Base-by-base conservation (phyloP, 2,888 invertebrate species). In the Psylliodes chrysocephalus region DNA sequence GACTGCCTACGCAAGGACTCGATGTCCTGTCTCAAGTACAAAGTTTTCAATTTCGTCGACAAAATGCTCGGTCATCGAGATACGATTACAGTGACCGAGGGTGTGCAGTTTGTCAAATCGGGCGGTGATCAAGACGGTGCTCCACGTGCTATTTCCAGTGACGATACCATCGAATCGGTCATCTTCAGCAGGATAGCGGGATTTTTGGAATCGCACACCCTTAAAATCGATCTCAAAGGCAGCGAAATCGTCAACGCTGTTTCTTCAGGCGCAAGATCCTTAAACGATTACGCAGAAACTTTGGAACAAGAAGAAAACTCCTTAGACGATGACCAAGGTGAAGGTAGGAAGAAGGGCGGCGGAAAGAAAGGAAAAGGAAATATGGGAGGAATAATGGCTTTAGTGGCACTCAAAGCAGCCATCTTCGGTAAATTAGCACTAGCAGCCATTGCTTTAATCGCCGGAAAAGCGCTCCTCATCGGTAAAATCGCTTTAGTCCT, bases 1-100 rank as follows among this genome's bases (percentile, higher is more conserved):
- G 94, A 94, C 77, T 94, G 94, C 79, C 83, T 92, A 68, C 87
- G 89, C 76, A 94, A 93, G 82, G 93, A 93, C 78, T 92, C 93
- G 22, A 89, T 91, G 72, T 90, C 91, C 82, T 94, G 94, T 81
- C 88, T 94, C 76, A 94, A 93, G 82, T 92, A 92, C 85, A 94
- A 93, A 81, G 88, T 94, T 78, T 92, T 93, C 85, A 90, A 91
- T 17, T 93, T 90, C 82, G 91, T 94, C 72, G 94, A 94, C 84
- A 93, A 93, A 82, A 90, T 92, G 85, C 85, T 93, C 64, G 89
- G 90, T 51, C 90, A 90, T 73, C 92, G 91, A 81, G 93, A 94
- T 77, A 89, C 89, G 66, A 92, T 93, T 77, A 88, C 91, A 6
- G 82, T 94, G 42, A 89, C 92, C 60, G 93, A 94, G 72, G 94